Base-by-base conservation (phyloP, 2,888 invertebrate genomes). In the Drosophila trichaetosa region DNA sequence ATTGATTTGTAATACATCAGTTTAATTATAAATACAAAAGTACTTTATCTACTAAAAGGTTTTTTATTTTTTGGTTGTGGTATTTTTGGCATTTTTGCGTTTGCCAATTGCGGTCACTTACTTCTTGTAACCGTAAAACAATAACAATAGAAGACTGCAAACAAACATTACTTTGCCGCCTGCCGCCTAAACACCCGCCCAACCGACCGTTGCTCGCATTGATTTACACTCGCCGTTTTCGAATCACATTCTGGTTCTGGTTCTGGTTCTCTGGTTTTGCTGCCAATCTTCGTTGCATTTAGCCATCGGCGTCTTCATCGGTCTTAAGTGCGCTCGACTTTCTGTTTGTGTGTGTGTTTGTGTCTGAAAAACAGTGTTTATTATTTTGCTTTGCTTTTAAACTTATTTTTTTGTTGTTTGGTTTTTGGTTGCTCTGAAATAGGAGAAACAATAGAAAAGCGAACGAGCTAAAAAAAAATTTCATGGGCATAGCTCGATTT, bases 151-250 rank as follows among this genome's bases (percentile, higher is more conserved):
- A 63, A 64, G 84, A 70, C 63, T 51, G 49, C 66, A 81, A 67
- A 76, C 82, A 89, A 89, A 87, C 89, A 87, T 69, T 74, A 64
- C 54, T 72, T 73, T 63, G 67, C 76, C 82, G 82, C 67, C 64
- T 80, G 63, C 67, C 65, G 57, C 66, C 53, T 33, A 40, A 40
- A 6, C 29, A 24, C n/a, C 65, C 61, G 58, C 34, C 67, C 24
- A 53, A 31, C 59, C 75, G 69, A 73, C 69, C 85, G 80, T 74
- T 27, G 38, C 40, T 64, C 62, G 66, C 82, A 61, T 73, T 73
- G 76, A 69, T 76, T 84, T 66, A 70, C 13, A 24, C 42, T 73
- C 53, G 64, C 51, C 21, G 31, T 42, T 16, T 46, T 59, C 69
- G 62, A 40, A 48, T 58, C 56, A 64, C 33, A 51, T 62, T 76